These are phyloP conservation scores for Sciaenops ocellatus DNA, from an alignment of 2,797 vertebrate genomes.

Conservation along the genomic window DNA sequence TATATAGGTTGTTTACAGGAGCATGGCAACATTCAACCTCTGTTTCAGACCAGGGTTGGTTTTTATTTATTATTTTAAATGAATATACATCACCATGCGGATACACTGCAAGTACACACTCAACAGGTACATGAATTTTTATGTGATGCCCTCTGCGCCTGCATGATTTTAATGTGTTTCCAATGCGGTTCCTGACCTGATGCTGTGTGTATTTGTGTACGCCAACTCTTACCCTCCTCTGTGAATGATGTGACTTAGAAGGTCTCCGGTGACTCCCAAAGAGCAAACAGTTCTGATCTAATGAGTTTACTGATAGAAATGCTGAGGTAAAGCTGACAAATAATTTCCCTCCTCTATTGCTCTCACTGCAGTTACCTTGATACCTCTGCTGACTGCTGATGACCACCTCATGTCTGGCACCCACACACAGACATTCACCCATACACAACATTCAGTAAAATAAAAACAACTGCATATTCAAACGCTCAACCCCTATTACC, in stretches of 20 bases:
- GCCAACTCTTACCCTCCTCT: background rate
- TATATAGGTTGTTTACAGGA: background rate
- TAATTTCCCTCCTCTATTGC: slow-evolving; percentile 31
- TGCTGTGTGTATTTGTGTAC: slow-evolving; percentile 1
- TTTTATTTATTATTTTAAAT: slow-evolving; percentile 1
- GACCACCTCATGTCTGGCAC: slow-evolving; percentile 29
- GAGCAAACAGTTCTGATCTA: slow-evolving; percentile 42
- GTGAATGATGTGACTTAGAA: slow-evolving; percentile 26
- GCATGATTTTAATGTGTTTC: too few species aligned
- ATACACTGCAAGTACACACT: background rate
- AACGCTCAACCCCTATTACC: slow-evolving; percentile 2
- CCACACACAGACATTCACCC: slow-evolving; percentile 11
- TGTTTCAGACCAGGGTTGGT: background rate
- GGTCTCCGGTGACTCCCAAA: slow-evolving; percentile 14
- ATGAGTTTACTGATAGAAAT: slow-evolving; percentile 51
- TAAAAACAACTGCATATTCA: slow-evolving; percentile 28
- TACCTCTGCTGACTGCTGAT: slow-evolving; percentile 48
- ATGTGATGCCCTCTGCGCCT: background rate
- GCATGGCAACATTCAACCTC: background rate
- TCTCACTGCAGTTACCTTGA: slow-evolving; percentile 52
- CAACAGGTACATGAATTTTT: background rate
- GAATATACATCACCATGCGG: background rate
- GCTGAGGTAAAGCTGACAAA: slow-evolving; percentile 49
- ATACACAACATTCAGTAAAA: background rate
- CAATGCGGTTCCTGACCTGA: background rate